A percentile compares a stretch with the other conserved stretches of the same genome.
phyloP scores from a whole-genome alignment of 2,888 invertebrate genomes.

The Cryptosula pallasiana region DNA sequence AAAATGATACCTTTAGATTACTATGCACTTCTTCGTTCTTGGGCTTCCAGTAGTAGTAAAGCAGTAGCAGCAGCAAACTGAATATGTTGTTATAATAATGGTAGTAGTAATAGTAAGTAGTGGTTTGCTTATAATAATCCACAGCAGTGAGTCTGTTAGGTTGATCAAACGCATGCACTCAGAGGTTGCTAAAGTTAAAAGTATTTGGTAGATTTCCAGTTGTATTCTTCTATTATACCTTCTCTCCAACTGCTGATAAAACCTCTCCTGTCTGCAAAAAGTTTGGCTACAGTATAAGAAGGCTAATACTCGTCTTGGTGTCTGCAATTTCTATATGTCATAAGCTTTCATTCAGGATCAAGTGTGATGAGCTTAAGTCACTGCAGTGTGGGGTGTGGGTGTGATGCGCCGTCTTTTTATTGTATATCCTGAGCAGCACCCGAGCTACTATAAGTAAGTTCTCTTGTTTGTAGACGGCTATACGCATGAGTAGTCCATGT shows the following conservation, averaged over 20 bases:
- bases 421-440: background rate
- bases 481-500: constrained; percentile 23
- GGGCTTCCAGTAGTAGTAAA: too few species aligned
- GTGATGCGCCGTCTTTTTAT: background rate
- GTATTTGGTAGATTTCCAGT: too few species aligned
- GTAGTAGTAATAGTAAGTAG: too few species aligned
- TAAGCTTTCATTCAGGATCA: background rate
- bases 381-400: background rate
- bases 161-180: too few species aligned
- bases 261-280: background rate
- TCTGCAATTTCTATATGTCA: background rate
- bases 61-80: too few species aligned
- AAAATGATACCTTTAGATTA: too few species aligned
- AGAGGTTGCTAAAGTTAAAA: too few species aligned
- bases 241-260: background rate
- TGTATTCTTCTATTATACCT: too few species aligned
- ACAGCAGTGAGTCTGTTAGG: too few species aligned
- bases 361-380: background rate
- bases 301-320: background rate
- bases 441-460: background rate
- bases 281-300: background rate
- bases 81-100: too few species aligned
- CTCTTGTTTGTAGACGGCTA: constrained; percentile 20
- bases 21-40: too few species aligned
- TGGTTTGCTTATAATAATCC: too few species aligned